phyloP scores from a whole-genome alignment of 1,140 invertebrate genomes.

The Pachyrhynchus sulphureomaculatus region DNA sequence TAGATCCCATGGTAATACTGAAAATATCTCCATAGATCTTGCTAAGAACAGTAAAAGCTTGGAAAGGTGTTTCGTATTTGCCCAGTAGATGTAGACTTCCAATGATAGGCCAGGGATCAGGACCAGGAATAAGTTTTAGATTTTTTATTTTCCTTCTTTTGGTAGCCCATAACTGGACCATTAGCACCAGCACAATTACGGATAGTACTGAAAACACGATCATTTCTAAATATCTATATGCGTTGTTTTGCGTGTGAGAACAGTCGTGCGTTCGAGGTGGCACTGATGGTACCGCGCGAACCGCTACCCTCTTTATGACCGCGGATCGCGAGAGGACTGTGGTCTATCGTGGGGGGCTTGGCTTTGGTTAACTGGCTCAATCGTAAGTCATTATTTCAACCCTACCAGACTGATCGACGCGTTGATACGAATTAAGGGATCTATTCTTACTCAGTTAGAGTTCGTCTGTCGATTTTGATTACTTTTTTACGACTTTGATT shows the following conservation, averaged over 20 bases:
- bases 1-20: slow-evolving; percentile 68
- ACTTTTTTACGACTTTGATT: slow-evolving; percentile 3
- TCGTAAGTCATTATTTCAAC: slow-evolving; percentile 20
- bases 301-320: slow-evolving; percentile 50
- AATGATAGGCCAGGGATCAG: slow-evolving; percentile 67
- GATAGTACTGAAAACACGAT: slow-evolving; percentile 42
- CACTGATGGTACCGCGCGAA: slow-evolving; percentile 42
- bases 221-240: slow-evolving; percentile 39
- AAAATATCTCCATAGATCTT: slow-evolving; percentile 76
- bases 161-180: slow-evolving; percentile 39
- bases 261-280: slow-evolving; percentile 28
- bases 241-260: slow-evolving; percentile 28
- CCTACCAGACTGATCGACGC: slow-evolving; percentile 27
- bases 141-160: slow-evolving; percentile 33
- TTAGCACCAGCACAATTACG: slow-evolving; percentile 38
- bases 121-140: slow-evolving; percentile 57
- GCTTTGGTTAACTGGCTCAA: slow-evolving; percentile 22
- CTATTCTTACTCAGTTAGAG: not conserved
- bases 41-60: slow-evolving; percentile 68
- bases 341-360: slow-evolving; percentile 28
- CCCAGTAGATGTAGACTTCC: slow-evolving; percentile 71
- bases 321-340: slow-evolving; percentile 30
- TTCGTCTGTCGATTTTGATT: not conserved
- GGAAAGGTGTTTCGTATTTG: slow-evolving; percentile 66
- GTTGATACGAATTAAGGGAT: slow-evolving; percentile 6